Percentiles rank a stretch among this genome's conserved stretches.
Conservation (phyloP, 1,140 invertebrate species). For the Drosophila albomicans region DNA sequence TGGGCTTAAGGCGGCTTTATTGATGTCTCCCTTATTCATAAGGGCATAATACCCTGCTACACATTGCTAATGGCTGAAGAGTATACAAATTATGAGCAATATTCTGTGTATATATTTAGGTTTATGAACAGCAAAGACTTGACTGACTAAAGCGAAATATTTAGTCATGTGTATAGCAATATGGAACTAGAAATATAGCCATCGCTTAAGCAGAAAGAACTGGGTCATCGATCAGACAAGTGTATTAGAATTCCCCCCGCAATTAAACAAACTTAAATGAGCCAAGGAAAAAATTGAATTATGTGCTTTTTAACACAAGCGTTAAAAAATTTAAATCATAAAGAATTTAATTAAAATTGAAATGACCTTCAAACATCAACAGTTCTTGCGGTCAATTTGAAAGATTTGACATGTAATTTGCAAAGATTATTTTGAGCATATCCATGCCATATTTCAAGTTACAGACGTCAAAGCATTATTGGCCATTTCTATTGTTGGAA, state of each 20-base stretch:
- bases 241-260: background rate
- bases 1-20: background rate
- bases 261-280: background rate
- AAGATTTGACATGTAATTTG: background rate
- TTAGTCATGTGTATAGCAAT: slow-evolving; percentile 14
- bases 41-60: background rate
- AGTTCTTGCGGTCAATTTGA: background rate
- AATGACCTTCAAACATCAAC: slow-evolving; percentile 10
- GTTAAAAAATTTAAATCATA: slow-evolving; percentile 1
- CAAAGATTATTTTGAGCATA: background rate
- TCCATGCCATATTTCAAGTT: slow-evolving; percentile 5
- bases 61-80: background rate
- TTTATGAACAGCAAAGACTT: background rate
- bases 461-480: slow-evolving; percentile 32
- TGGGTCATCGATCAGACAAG: slow-evolving; percentile 39
- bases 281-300: background rate
- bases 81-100: slow-evolving; percentile 22
- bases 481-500: slow-evolving; percentile 17
- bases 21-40: background rate
- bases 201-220: slow-evolving; percentile 8
- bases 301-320: background rate
- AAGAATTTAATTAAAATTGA: slow-evolving; percentile 6
- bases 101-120: slow-evolving; percentile 21
- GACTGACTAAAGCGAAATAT: slow-evolving; percentile 17
- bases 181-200: slow-evolving; percentile 19